Base-by-base conservation (phyloP, 2,888 invertebrate species). In the Lissocephala sabroskyi region DNA sequence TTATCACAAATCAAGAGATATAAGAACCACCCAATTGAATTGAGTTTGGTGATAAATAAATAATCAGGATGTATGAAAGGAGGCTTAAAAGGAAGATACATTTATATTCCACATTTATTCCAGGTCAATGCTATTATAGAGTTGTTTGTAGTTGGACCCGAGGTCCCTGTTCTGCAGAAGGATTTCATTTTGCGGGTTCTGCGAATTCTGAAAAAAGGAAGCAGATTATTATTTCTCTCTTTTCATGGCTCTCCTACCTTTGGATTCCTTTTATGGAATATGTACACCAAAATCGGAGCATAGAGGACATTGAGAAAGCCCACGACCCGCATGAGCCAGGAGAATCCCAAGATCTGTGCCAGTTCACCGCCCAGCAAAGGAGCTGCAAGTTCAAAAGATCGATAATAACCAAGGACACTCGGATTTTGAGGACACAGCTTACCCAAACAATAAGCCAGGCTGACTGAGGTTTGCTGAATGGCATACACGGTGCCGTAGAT, bases 401-500 rank as follows among this genome's bases (percentile, higher is more conserved):
- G n/a, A n/a, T n/a, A n/a, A 28, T 9, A 16, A n/a, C 7, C 26
- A 37, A n/a, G 0, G 9, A 11, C 2, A 26, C 17, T 2, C 1
- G 0, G 9, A 11, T 1, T 23, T 7, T 5, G 23, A 3, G 3
- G 7, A 33, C 11, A 2, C 17, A 26, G 11, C 55, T 53, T 84
- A 91, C 92, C 92, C 39, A 94, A 82, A 23, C 90, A 90, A 80
- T 94, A 95, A 16, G 94, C 94, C 40, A 94, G 84, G 65, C 93
- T 91, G 36, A 94, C 93, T 3, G 94, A 90, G 11, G 90, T 89
- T 85, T 95, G 94, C 68, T 93, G 93, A 45, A 95, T 87, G 43
- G 94, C 91, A 80, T 94, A 95, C n/a, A 93, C 90, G 1, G 89
- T 89, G 2, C 92, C 92, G 79, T 93, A 93, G 60, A 89, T 88